Conservation (phyloP, 2,888 invertebrate genomes). For the Troides oblongomaculatus region DNA sequence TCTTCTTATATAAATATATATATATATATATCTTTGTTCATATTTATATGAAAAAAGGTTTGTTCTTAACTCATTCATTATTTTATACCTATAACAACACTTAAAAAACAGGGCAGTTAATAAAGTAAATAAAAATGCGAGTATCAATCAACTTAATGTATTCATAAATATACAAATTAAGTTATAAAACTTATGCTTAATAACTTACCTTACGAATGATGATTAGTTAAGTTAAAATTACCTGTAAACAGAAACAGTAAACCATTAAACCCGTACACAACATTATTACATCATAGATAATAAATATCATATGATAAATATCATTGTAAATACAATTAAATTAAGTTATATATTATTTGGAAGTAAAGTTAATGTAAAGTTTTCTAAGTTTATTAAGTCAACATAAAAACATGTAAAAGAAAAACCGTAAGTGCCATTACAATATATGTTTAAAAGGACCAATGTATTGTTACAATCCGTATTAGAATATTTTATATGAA, state of each 20-base stretch:
- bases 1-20: too few species aligned
- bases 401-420: neutral
- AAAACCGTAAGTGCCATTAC: slow-evolving; percentile 26
- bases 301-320: too few species aligned
- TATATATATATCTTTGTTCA: too few species aligned
- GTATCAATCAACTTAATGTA: neutral
- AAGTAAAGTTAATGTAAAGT: too few species aligned
- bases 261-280: neutral
- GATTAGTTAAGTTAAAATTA: neutral
- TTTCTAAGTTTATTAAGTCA: neutral
- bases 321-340: too few species aligned
- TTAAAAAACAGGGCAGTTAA: too few species aligned
- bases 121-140: neutral
- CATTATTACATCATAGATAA: too few species aligned
- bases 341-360: too few species aligned
- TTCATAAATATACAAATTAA: neutral
- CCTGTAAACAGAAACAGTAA: neutral
- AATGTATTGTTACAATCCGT: neutral
- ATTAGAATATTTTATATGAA: neutral
- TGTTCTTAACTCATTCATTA: too few species aligned
- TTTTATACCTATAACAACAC: too few species aligned
- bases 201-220: neutral
- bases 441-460: slow-evolving; percentile 1
- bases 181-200: neutral
- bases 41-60: too few species aligned